Evolutionary conservation across 2,113 vertebrate genomes (phyloP), one percentile per base, ranked within the genome.

Genomic region (Triplophysa siluroides): DNA sequence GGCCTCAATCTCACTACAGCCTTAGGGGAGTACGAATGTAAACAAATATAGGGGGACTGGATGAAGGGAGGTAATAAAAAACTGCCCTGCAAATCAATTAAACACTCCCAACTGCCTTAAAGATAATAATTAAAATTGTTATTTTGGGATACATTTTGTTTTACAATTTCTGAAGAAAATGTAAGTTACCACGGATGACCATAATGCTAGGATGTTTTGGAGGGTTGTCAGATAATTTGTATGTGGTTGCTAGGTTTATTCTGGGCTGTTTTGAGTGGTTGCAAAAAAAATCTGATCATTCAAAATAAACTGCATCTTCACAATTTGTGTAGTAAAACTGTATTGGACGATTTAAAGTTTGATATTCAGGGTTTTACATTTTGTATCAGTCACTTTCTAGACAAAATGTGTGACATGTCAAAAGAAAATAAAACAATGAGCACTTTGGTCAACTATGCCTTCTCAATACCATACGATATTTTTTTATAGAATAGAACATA

Each of bases 1-100:
- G 84, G 85, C 76, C 62, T 76, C 80, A 88, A 81, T 87, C 78
- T 70, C 68, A 58, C 78, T 75, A 29, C 81, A 82, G 77, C 76
- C 77, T 58, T 38, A 1, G 26, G 61, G 78, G 6, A 69, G 72
- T 38, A 69, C 61, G 38, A 75, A 66, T 78, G 81, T 41, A 58
- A 85, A 79, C 78, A 56, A 52, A 61, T 0, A 60, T 84, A 64
- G 83, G 16, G 5, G 78, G 74, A 85, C 81, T 62, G 23, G 12
- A 47, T 72, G 69, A 89, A 88, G 83, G 86, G 60, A 7, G 5
- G 8, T 43, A 18, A 58, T 64, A 64, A 83, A n/a, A 64, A 72
- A 73, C 65, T 54, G 67, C 56, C 78, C 65, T 76, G 33, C 78
- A 83, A 83, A 87, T 90, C 84, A 85, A 76, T 62, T 66, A 52